Evolutionary conservation across 2,797 vertebrate species (phyloP), one percentile per base, ranked within the genome.

Genomic region (Agapornis canus): DNA sequence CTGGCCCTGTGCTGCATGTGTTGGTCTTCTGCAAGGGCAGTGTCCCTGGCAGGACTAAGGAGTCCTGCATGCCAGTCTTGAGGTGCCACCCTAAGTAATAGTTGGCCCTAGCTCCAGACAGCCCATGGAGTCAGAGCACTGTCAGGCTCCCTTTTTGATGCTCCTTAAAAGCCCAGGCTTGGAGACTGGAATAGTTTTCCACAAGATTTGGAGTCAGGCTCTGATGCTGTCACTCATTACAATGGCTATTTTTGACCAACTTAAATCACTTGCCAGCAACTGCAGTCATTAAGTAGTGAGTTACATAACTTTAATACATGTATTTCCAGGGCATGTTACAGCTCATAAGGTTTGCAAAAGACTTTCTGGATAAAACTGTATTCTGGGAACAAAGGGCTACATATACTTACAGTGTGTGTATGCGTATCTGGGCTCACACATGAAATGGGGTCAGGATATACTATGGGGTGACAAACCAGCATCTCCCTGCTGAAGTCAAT

Each of bases 381-480:
- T 12, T 17, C 3, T 4, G 56, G 69, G 72, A 60, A 6, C 19
- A 7, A 16, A 57, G 32, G 45, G 60, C 37, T 39, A 0, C 3
- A 0, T 6, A 0, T 8, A 1, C 0, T 2, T 15, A 11, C 52
- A 4, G 0, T 3, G 3, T 3, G 20, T 6, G 11, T 2, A 16
- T 20, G 43, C 31, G 0, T 6, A 22, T n/a, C 19, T 18, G 23
- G 43, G 72, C 40, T 40, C 29, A 6, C 6, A 0, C 1, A 17
- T 31, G 37, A 31, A 6, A 3, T 4, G 47, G n/a, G 72, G 12
- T 10, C 52, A 42, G 79, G 48, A 39, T 7, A 10, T 21, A 7
- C 3, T 22, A 13, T 49, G 9, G 4, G 0, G 59, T 29, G 92
- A 6, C 61, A 82, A 31, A 29, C 16, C 61, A 47, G 23, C 40